Evolutionary conservation across 2,797 vertebrate species (phyloP).

Genomic region (Galagoides demidoff): DNA sequence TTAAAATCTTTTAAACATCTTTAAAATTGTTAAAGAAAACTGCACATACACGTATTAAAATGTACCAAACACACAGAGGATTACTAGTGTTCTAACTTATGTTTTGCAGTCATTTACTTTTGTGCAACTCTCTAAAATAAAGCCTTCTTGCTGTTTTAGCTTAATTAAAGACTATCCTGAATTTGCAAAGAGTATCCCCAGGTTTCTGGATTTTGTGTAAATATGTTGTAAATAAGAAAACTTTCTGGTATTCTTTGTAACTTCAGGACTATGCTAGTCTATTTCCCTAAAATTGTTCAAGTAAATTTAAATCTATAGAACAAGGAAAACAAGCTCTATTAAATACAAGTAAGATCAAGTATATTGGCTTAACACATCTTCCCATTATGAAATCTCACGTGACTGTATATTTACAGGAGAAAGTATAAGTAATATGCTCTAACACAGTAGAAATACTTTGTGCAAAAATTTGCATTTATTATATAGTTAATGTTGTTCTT

Average conservation of each 20-base stretch:
- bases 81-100: slow-evolving; percentile 10
- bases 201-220: neutral
- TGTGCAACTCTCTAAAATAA: slow-evolving; percentile 35
- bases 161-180: slow-evolving; percentile 58
- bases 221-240: slow-evolving; percentile 13
- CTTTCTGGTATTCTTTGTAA: neutral
- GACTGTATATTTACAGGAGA: neutral
- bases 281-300: slow-evolving; percentile 38
- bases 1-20: neutral
- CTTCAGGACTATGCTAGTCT: neutral
- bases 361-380: neutral
- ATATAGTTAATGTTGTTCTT: neutral
- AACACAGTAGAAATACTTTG: neutral
- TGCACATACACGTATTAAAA: neutral
- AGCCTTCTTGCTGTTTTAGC: neutral
- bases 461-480: neutral
- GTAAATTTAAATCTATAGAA: slow-evolving; percentile 45
- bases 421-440: neutral
- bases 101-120: slow-evolving; percentile 8
- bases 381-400: neutral
- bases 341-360: neutral
- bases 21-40: slow-evolving; percentile 9
- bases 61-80: neutral
- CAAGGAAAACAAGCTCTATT: neutral
- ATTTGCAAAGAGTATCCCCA: neutral